Base-by-base conservation (phyloP, 2,888 invertebrate genomes). In the Scaptomyza caliginosa region DNA sequence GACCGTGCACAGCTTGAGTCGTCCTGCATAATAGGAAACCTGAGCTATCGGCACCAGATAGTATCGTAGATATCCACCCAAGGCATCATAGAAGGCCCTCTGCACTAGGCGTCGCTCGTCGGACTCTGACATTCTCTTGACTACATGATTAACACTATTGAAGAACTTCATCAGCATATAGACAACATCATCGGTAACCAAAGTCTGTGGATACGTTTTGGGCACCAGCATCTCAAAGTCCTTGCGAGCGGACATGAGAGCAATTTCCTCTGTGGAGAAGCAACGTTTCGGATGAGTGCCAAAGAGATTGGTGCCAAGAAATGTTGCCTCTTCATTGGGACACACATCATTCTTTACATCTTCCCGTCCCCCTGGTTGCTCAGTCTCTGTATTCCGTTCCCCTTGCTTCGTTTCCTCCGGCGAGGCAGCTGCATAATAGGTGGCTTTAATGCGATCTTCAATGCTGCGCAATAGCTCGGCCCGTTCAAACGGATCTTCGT, bases 251-350 rank as follows among this genome's bases (percentile, higher is more conserved):
- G 86, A 69, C 26, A 91, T 60, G 2, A 91, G 46, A 0, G 89
- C 89, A 32, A 91, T 74, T 24, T 91, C 91, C 42, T 91, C 91
- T 0, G 64, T 39, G 2, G 90, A 86, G 28, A 91, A 91, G 54
- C 91, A 91, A 43, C 78, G 88, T 52, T 89, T 90, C 0, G 64
- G 70, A 16, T 68, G 76, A 7, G 65, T 74, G 2, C 78, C 77
- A 67, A 91, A 90, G 2, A 91, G 80, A 81, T 91, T 91, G 26
- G 91, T 89, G 6, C 91, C 91, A 40, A 91, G 77, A 56, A 91
- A 91, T 42, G 52, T 11, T 0, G 23, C n/a, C 0, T 65, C 50
- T 1, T n/a, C 23, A 16, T 6, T 36, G 7, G 57, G n/a, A 2
- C 70, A 67, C 0, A 45, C 46, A 1, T 43, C 30, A 0, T 0